phyloP scores from a whole-genome alignment of 2,888 invertebrate species.

The Urechis unicinctus region DNA sequence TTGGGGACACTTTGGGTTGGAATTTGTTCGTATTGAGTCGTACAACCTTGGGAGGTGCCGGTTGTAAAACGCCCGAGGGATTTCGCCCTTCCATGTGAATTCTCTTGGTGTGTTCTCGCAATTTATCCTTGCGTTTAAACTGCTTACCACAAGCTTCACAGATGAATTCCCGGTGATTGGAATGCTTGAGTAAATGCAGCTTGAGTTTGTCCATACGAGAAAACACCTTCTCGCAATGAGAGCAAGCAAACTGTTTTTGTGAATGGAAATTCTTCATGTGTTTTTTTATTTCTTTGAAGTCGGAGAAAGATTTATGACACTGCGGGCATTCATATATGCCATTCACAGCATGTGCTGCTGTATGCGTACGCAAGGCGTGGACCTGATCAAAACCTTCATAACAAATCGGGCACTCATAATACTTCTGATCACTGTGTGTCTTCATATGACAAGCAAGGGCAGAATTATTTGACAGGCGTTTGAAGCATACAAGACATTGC shows the following conservation, averaged over 20 bases:
- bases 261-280: conserved; percentile 67
- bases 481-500: conserved; percentile 61
- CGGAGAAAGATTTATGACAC: conserved; percentile 63
- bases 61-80: neutral
- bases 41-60: neutral
- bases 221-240: conserved; percentile 59
- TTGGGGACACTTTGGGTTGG: conserved; percentile 57
- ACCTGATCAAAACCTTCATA: conserved; percentile 61
- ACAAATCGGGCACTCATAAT: conserved; percentile 70
- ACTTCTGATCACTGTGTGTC: conserved; percentile 60
- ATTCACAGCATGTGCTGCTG: conserved; percentile 60
- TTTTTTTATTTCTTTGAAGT: conserved; percentile 66
- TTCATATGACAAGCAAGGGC: conserved; percentile 68
- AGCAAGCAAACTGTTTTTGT: conserved; percentile 63
- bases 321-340: conserved; percentile 66
- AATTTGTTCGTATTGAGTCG: conserved; percentile 11
- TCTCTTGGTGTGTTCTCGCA: conserved; percentile 67
- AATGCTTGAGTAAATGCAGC: conserved; percentile 66
- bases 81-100: conserved; percentile 16
- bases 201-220: conserved; percentile 66
- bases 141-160: conserved; percentile 72
- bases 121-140: conserved; percentile 64
- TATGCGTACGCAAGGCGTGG: conserved; percentile 54
- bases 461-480: conserved; percentile 66
- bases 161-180: conserved; percentile 63